A percentile compares a stretch with the other conserved stretches of the same genome.
Evolutionary conservation across 2,113 vertebrate species (phyloP).

Genomic region (Melanostigma gelatinosum): DNA sequence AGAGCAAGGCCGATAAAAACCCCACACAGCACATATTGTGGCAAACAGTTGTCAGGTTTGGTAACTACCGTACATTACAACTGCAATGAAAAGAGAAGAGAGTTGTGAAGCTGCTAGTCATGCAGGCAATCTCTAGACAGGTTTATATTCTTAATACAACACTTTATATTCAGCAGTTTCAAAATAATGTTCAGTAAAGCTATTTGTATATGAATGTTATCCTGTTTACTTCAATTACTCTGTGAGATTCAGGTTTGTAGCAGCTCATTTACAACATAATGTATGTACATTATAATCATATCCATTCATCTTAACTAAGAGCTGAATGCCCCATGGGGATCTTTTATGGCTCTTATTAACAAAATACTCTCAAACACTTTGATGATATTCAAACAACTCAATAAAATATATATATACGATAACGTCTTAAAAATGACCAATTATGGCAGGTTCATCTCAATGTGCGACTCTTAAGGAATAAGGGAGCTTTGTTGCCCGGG

Average conservation of each 20-base stretch:
- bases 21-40: conserved; percentile 26
- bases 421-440: conserved; percentile 49
- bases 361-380: conserved; percentile 38
- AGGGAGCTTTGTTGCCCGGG: conserved; percentile 17
- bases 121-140: background rate
- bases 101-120: background rate
- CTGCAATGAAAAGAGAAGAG: background rate
- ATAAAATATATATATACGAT: conserved; percentile 40
- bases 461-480: conserved; percentile 23
- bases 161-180: background rate
- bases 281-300: conserved; percentile 29
- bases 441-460: conserved; percentile 30
- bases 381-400: conserved; percentile 51
- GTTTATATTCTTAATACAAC: conserved; percentile 5
- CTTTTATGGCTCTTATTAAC: conserved; percentile 54
- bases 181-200: background rate
- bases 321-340: conserved; percentile 14
- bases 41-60: conserved; percentile 8
- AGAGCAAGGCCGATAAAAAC: conserved; percentile 31
- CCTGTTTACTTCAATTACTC: background rate
- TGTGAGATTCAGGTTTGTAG: background rate
- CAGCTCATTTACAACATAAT: conserved; percentile 31
- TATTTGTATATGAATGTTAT: background rate
- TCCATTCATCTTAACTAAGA: conserved; percentile 36
- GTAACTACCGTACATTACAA: background rate